Base-by-base conservation (phyloP, 2,888 invertebrate genomes). In the Andrena fulva region DNA sequence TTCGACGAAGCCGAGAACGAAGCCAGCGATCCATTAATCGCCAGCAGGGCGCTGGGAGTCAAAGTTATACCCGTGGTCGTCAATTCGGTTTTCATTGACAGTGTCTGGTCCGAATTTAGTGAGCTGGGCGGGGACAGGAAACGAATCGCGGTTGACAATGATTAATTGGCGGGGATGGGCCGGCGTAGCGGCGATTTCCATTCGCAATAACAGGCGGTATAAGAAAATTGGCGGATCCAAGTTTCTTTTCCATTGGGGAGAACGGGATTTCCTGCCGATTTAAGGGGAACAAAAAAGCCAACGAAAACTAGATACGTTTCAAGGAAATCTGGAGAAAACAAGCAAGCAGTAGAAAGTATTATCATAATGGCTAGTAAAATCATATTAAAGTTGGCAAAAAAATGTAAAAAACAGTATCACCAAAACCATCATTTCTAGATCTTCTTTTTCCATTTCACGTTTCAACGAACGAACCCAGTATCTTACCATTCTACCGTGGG, bases 101-200 rank as follows among this genome's bases (percentile, higher is more conserved):
- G 85, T 72, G 82, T 82, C 84, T 86, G 87, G 82, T 77, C 66
- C 67, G 84, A 88, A 89, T 88, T 88, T 88, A 89, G 87, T 84
- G 87, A 70, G 74, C 71, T 75, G 82, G 89, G 85, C 85, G 88
- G 83, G 60, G 79, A 85, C 86, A 75, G 87, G 83, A 84, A 89
- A 89, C 89, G 89, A 89, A 89, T 89, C 87, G 89, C 80, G 83
- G 72, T 87, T 89, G 90, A 89, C 90, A 89, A 89, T 90, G 90
- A 90, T 90, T 90, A 89, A 90, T 90, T 84, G 83, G 66, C 64
- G 66, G 82, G 84, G 80, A 76, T 72, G 79, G 79, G 56, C 76
- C 63, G 70, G 85, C 60, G 56, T 52, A 78, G 71, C 80, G 20
- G 48, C 70, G 68, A 77, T 84, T 71, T 60, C 70, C 71, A 74